Evolutionary conservation across 2,113 vertebrate species (phyloP).

Genomic region (Phainopepla nitens): DNA sequence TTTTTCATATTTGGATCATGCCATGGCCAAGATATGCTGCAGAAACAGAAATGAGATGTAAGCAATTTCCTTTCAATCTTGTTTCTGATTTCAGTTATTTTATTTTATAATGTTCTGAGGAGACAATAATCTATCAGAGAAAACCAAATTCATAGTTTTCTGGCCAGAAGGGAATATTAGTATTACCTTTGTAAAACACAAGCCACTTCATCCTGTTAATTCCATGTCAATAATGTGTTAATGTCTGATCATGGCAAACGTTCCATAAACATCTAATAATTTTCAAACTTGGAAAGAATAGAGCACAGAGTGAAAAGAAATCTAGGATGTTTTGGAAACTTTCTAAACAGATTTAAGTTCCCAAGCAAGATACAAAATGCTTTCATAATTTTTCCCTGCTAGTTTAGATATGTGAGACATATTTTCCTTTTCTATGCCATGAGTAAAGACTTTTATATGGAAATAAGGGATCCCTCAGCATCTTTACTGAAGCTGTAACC

Average conservation of each 20-base stretch:
- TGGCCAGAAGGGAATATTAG: neutral
- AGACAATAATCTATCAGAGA: neutral
- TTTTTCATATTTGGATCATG: neutral
- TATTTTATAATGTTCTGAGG: neutral
- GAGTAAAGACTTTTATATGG: neutral
- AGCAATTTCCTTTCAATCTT: constrained; percentile 4
- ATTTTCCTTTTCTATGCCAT: neutral
- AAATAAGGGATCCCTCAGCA: neutral
- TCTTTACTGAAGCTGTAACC: neutral
- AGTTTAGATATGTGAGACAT: neutral
- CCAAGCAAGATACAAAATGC: neutral
- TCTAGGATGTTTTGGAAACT: neutral
- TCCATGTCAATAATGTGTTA: neutral
- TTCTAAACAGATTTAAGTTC: neutral
- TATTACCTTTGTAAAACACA: neutral
- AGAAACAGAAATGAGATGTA: neutral
- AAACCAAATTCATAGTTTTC: neutral
- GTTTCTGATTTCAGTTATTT: neutral
- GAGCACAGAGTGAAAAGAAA: neutral
- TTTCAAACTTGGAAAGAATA: neutral
- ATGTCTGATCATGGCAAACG: neutral
- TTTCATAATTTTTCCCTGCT: neutral
- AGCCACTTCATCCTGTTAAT: neutral
- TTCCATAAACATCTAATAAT: neutral
- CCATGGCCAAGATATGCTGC: neutral